Evolutionary conservation across 1,140 invertebrate species (phyloP).

Genomic region (Oscheius sp.): DNA sequence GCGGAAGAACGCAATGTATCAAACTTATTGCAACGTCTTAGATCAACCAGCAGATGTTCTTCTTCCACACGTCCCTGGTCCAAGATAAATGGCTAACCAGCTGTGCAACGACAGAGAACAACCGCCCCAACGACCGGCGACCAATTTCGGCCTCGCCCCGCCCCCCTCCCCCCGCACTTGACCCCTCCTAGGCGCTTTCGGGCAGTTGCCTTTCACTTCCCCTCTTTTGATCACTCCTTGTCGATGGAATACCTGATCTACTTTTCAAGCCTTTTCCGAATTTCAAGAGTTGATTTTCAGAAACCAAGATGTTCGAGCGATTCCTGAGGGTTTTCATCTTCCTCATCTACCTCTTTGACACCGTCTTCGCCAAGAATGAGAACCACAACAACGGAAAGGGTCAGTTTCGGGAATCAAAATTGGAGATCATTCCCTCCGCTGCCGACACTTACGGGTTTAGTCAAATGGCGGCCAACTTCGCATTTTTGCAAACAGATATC

Average conservation of each 20-base stretch:
- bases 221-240: neutral
- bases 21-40: too few relatives aligned
- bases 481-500: too few relatives aligned
- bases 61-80: neutral
- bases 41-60: too few relatives aligned
- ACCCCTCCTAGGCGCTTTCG: neutral
- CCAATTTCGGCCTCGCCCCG: neutral
- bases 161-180: constrained; percentile 1
- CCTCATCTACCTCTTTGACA: constrained; percentile 26
- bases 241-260: neutral
- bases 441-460: too few relatives aligned
- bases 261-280: neutral
- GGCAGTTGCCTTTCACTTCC: neutral
- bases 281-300: neutral
- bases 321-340: constrained; percentile 25
- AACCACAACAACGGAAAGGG: constrained; percentile 28
- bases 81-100: neutral
- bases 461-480: too few relatives aligned
- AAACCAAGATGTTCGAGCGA: constrained; percentile 25
- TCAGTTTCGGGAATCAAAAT: too few relatives aligned
- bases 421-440: too few relatives aligned
- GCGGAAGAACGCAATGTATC: too few relatives aligned
- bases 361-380: constrained; percentile 16
- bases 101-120: neutral
- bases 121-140: neutral